Conservation (phyloP, 2,797 vertebrate genomes). For the Arctocebus calabarensis region DNA sequence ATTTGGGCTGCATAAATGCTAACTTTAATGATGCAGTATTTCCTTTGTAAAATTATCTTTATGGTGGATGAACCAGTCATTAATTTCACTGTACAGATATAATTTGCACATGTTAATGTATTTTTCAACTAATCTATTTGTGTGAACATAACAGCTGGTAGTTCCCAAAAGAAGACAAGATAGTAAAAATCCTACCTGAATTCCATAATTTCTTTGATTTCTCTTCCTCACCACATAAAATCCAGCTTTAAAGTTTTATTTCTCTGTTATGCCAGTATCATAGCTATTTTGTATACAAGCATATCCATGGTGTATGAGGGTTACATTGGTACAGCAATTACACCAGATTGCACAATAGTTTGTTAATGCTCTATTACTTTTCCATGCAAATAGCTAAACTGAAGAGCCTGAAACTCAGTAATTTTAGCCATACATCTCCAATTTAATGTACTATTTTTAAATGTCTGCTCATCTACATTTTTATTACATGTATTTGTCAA, state of each 20-base stretch:
- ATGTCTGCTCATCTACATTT: background rate
- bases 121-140: slow-evolving; percentile 63
- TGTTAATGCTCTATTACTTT: slow-evolving; percentile 78
- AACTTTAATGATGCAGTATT: slow-evolving; percentile 60
- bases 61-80: slow-evolving; percentile 61
- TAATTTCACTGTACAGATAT: slow-evolving; percentile 66
- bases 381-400: slow-evolving; percentile 82
- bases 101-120: slow-evolving; percentile 66
- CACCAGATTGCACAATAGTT: slow-evolving; percentile 77
- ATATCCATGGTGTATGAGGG: slow-evolving; percentile 42
- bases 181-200: slow-evolving; percentile 58
- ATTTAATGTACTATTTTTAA: slow-evolving; percentile 29
- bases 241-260: slow-evolving; percentile 62
- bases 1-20: slow-evolving; percentile 48
- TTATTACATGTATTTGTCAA: slow-evolving; percentile 53
- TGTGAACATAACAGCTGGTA: slow-evolving; percentile 11
- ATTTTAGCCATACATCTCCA: slow-evolving; percentile 24
- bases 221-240: slow-evolving; percentile 59
- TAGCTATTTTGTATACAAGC: slow-evolving; percentile 70
- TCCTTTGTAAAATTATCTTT: slow-evolving; percentile 74
- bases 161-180: slow-evolving; percentile 45
- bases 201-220: slow-evolving; percentile 65
- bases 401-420: slow-evolving; percentile 50
- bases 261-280: slow-evolving; percentile 56
- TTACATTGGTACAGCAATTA: slow-evolving; percentile 74